Evolutionary conservation across 2,888 invertebrate species (phyloP).

Genomic region (Neria commutata): DNA sequence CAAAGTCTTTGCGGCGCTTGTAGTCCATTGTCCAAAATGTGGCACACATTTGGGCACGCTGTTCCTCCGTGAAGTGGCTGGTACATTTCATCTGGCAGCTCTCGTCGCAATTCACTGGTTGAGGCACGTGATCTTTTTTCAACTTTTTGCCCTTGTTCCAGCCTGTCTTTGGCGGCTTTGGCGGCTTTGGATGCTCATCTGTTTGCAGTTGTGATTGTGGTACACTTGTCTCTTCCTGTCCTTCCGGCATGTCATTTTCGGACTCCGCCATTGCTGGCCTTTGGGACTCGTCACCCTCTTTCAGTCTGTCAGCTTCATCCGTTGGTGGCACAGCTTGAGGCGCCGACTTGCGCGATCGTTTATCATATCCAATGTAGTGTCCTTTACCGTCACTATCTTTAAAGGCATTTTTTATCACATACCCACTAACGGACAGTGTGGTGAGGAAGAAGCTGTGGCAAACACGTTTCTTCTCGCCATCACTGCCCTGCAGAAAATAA

Average conservation of each 20-base stretch:
- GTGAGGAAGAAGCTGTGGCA: conserved; percentile 34
- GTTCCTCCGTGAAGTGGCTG: conserved; percentile 31
- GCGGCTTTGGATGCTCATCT: conserved; percentile 20
- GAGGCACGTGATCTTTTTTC: conserved; percentile 29
- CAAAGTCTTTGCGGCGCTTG: conserved; percentile 35
- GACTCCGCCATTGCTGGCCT: not conserved
- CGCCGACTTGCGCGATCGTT: conserved; percentile 1
- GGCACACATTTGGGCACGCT: conserved; percentile 34
- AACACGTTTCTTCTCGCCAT: conserved; percentile 20
- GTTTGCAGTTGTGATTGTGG: not conserved
- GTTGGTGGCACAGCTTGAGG: too few species aligned
- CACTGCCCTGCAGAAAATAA: conserved; percentile 26
- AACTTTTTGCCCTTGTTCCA: conserved; percentile 24
- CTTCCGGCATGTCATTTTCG: too few species aligned
- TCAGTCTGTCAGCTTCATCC: not conserved
- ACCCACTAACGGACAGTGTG: conserved; percentile 27
- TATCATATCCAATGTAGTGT: conserved; percentile 12
- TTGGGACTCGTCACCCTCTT: conserved; percentile 3
- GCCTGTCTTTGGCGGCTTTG: conserved; percentile 20
- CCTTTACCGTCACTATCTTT: conserved; percentile 24
- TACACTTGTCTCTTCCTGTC: not conserved
- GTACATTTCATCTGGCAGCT: conserved; percentile 33
- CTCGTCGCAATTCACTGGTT: conserved; percentile 29
- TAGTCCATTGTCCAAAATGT: conserved; percentile 36
- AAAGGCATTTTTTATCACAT: conserved; percentile 30